A percentile compares a stretch with the other conserved stretches of the same genome.
Conservation (phyloP, 2,113 vertebrate genomes). For the Fregata magnificens region DNA sequence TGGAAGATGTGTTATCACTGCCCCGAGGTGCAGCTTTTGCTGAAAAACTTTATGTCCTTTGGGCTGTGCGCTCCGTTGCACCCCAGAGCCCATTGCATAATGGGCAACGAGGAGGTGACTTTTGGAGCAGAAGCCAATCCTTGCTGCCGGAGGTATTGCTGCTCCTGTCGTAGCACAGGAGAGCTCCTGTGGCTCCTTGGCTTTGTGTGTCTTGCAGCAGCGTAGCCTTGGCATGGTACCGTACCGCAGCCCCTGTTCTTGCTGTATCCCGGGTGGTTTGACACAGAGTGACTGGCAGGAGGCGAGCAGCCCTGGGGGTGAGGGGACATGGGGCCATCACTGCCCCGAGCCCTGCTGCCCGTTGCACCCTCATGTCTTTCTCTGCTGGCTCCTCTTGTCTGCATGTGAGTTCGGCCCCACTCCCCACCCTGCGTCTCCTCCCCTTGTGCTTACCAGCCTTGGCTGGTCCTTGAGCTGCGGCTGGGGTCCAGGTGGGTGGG, state of each 20-base stretch:
- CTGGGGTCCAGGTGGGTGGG: background rate
- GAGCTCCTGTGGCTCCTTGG: background rate
- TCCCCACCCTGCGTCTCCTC: background rate
- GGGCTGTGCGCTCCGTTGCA: background rate
- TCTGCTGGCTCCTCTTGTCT: background rate
- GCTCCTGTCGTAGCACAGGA: background rate
- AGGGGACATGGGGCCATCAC: background rate
- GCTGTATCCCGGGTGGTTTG: background rate
- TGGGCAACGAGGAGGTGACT: background rate
- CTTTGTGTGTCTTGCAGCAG: background rate
- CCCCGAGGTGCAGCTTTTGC: background rate
- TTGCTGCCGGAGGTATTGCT: background rate
- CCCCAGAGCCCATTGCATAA: background rate
- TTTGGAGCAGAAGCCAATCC: background rate
- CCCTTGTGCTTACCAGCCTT: background rate
- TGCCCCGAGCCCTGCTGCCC: background rate
- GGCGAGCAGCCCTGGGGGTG: background rate
- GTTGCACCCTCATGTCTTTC: background rate
- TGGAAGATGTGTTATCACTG: background rate
- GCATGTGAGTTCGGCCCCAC: background rate
- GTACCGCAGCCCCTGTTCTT: background rate
- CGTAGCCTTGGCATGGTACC: background rate
- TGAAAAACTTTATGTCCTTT: background rate
- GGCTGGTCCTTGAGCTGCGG: background rate
- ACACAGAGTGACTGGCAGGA: background rate